Evolutionary conservation across 2,888 invertebrate species (phyloP).

Genomic region (Acanthosepion lycidas): DNA sequence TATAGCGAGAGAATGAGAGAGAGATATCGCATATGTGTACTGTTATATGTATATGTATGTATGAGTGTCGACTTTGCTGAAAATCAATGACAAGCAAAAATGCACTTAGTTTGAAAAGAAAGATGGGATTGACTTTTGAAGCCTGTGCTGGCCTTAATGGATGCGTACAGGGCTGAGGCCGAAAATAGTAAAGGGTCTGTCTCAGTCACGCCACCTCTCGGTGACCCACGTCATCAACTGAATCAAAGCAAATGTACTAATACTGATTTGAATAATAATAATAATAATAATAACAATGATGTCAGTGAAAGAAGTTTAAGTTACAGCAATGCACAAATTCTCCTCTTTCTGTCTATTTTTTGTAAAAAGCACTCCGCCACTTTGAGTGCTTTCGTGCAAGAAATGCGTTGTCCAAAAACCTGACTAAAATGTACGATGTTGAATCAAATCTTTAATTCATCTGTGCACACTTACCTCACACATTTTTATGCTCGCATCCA

Average conservation of each 20-base stretch:
- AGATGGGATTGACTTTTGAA: neutral
- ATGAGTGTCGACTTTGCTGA: neutral
- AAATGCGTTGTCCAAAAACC: neutral
- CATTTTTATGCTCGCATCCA: too few species aligned
- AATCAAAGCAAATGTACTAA: neutral
- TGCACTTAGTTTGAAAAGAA: slow-evolving; percentile 2
- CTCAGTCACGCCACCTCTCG: neutral
- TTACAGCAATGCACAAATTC: neutral
- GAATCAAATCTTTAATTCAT: too few species aligned
- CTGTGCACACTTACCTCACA: too few species aligned
- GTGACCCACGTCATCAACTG: neutral
- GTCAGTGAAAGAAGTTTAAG: neutral
- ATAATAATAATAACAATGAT: neutral
- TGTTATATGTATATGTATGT: too few species aligned
- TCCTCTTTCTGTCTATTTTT: neutral
- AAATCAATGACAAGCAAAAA: slow-evolving; percentile 17
- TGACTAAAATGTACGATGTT: neutral
- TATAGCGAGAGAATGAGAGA: neutral
- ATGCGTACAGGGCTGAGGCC: neutral
- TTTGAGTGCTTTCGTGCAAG: neutral
- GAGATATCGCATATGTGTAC: neutral
- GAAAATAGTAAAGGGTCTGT: neutral
- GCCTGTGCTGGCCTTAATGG: slow-evolving; percentile 1
- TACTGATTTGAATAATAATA: neutral
- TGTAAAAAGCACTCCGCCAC: neutral